A percentile compares a stretch with the other conserved stretches of the same genome.
Conservation (phyloP, 2,797 vertebrate species). For the Odontamblyopus rebecca region DNA sequence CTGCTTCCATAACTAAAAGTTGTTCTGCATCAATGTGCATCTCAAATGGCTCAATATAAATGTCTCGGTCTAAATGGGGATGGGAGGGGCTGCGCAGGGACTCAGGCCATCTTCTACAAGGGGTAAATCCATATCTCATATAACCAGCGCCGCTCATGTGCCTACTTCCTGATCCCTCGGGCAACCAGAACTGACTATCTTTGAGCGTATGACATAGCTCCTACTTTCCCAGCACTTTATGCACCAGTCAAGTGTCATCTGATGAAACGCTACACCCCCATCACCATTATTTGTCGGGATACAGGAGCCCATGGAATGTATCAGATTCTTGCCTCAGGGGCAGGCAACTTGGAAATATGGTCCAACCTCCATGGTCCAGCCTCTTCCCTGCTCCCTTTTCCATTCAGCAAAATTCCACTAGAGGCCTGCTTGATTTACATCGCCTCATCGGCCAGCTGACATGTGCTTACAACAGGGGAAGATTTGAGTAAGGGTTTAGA, state of each 20-base stretch:
- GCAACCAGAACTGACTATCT: conserved; percentile 57
- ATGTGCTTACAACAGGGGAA: conserved; percentile 40
- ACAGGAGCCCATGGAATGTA: conserved; percentile 75
- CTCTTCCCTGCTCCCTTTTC: conserved; percentile 42
- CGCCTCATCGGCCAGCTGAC: conserved; percentile 37
- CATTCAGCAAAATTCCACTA: conserved; percentile 58
- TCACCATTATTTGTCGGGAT: conserved; percentile 75
- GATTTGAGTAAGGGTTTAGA: conserved; percentile 24
- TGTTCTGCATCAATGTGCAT: conserved; percentile 8
- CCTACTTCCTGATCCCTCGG: conserved; percentile 53
- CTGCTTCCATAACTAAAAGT: background rate
- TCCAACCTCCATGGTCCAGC: conserved; percentile 50
- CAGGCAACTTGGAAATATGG: conserved; percentile 67
- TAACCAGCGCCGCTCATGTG: conserved; percentile 56
- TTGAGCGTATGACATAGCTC: conserved; percentile 64
- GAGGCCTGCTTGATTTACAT: conserved; percentile 52
- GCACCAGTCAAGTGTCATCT: conserved; percentile 69
- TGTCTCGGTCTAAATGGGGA: conserved; percentile 17
- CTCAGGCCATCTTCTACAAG: conserved; percentile 4
- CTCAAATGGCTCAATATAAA: conserved; percentile 11
- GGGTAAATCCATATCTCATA: conserved; percentile 63
- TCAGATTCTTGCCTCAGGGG: conserved; percentile 71
- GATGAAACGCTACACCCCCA: conserved; percentile 71
- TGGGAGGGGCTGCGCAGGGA: conserved; percentile 23
- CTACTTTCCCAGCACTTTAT: conserved; percentile 71